Base-by-base conservation (phyloP, 2,113 vertebrate species). In the Pseudorhombus dupliciocellatus region DNA sequence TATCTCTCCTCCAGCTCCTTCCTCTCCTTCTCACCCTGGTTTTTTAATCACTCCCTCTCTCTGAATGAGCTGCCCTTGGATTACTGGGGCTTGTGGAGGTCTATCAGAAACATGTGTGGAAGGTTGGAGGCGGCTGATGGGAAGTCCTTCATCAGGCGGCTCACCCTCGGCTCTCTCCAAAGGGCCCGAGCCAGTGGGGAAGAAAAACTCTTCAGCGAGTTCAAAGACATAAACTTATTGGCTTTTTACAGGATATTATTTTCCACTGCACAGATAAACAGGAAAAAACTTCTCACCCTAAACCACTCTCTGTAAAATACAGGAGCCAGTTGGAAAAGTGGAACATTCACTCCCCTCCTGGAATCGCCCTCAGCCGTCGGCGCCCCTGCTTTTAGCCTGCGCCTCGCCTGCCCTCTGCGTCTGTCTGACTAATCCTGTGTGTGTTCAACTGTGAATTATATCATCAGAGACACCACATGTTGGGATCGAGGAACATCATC, bases 31-130 rank as follows among this genome's bases (percentile, higher is more conserved):
- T 84, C 74, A 61, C 77, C 75, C 66, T 24, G 57, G 34, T 56
- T 73, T 78, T 73, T 71, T 74, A 74, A 54, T 72, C 59, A 30
- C 69, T 71, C 79, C 30, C 14, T 71, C 64, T 18, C 82, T 90
- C 84, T 87, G 66, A 91, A 91, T 89, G 88, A 84, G 85, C 67
- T 91, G 90, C 85, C 84, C 90, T 84, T 59, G 73, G 91, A 91
- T 92, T 92, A 90, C 89, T 91, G 87, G 87, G 92, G 91, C 91
- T 92, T 83, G 15, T 81, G 86, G 88, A 92, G 90, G 90, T 93
- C 92, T 92, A 94, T 95, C 92, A 95, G 91, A 95, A 95, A 86
- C 94, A 95, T 89, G 87, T 94, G 93, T 93, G 86, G 80, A 30
- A 87, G 73, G 89, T 93, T 92, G 92, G 90, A 93, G 91, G 88